These are phyloP conservation scores for Salticus scenicus DNA, from an alignment of 2,888 invertebrate genomes.

Conservation along the genomic window DNA sequence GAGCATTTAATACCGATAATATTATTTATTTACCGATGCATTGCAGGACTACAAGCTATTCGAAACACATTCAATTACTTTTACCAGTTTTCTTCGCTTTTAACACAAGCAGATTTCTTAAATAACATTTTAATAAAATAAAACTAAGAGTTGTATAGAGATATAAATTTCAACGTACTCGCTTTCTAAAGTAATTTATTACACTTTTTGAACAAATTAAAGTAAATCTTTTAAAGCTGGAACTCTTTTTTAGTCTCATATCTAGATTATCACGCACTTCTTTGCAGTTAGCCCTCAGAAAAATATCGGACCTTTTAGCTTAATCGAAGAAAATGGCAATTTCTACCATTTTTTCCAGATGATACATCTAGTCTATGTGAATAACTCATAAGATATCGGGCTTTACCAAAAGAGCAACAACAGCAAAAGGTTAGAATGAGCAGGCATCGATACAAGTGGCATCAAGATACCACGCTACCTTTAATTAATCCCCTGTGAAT, in stretches of 20 bases:
- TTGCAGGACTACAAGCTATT: too few relatives aligned
- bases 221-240: background rate
- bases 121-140: too few relatives aligned
- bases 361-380: background rate
- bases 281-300: background rate
- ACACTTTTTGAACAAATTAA: background rate
- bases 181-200: background rate
- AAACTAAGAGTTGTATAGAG: background rate
- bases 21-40: too few relatives aligned
- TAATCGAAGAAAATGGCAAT: slow-evolving; percentile 15
- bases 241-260: background rate
- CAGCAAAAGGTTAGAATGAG: slow-evolving; percentile 13
- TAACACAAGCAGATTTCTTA: too few relatives aligned
- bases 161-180: background rate
- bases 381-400: slow-evolving; percentile 16
- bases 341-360: slow-evolving; percentile 5
- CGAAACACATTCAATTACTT: too few relatives aligned
- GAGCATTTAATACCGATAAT: too few relatives aligned
- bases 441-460: slow-evolving; percentile 37
- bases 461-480: slow-evolving; percentile 47
- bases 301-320: slow-evolving; percentile 14
- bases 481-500: slow-evolving; percentile 65
- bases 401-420: slow-evolving; percentile 17
- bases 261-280: background rate
- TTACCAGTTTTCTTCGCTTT: too few relatives aligned